Evolutionary conservation across 2,888 invertebrate genomes (phyloP), one percentile per base, ranked within the genome.

Genomic region (Prosopocoilus inquinatus): DNA sequence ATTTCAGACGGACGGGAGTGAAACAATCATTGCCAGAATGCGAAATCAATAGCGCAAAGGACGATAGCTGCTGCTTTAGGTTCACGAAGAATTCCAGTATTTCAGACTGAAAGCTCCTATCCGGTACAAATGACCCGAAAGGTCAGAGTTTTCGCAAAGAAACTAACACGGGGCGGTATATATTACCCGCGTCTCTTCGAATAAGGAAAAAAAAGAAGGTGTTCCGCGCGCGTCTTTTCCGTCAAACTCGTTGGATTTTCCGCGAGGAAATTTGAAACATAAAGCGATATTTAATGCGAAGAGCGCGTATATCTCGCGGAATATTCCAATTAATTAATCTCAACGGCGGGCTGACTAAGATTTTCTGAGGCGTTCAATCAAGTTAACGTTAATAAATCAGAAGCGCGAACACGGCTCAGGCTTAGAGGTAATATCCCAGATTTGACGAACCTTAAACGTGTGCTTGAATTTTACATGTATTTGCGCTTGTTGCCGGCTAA

Each of bases 61-160:
- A 64, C 64, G 66, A 63, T 61, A 65, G 66, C 69, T 67, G 64
- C 67, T 64, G 64, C 59, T 67, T 67, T 67, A 67, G 64, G 67
- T 71, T 66, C 70, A 71, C 70, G 70, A 71, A 68, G 68, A 70
- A 69, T 61, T 66, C 65, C 66, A 70, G 67, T 72, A 70, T 73
- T 73, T 73, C 70, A 73, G 64, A 62, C 68, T 68, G 68, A 69
- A 71, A 70, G 68, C 70, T 66, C 59, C 69, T 64, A 70, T 70
- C 68, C 70, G 62, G 66, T 70, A 69, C 69, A 71, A 71, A 70
- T 72, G 70, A 70, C 68, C 70, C 66, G 64, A 60, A 64, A 70
- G 72, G 69, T 69, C 71, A 66, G 64, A 68, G 65, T 16, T 44
- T 50, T 33, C 16, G 43, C 44, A 50, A 16, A 34, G 35, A 44